Conservation (phyloP, 1,140 invertebrate genomes). For the Sinonovacula constricta region DNA sequence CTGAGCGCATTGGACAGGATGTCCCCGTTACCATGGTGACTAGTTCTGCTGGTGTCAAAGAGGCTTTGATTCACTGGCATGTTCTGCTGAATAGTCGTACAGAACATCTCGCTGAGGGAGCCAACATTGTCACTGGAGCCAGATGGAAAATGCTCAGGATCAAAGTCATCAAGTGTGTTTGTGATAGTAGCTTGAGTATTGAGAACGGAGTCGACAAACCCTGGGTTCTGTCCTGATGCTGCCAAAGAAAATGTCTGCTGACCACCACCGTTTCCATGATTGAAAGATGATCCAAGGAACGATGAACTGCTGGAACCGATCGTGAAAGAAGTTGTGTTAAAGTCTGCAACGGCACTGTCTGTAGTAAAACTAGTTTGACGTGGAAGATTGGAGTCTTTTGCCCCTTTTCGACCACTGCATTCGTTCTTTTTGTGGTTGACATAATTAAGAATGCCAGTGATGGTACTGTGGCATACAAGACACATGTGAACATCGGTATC, state of each 20-base stretch:
- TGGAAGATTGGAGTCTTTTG: not conserved
- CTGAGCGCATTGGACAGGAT: not conserved
- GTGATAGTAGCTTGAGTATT: not conserved
- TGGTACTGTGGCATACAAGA: slow-evolving; percentile 89
- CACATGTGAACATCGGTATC: slow-evolving; percentile 84
- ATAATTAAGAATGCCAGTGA: slow-evolving; percentile 89
- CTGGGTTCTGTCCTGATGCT: not conserved
- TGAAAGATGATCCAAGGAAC: not conserved
- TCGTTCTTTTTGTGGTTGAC: slow-evolving; percentile 87
- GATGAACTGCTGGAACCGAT: not conserved
- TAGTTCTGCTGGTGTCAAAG: not conserved
- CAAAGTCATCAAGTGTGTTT: not conserved
- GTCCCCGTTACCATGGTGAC: not conserved
- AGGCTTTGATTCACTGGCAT: not conserved
- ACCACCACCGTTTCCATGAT: not conserved
- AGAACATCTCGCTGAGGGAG: not conserved
- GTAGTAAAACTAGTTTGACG: not conserved
- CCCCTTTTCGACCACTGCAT: slow-evolving; percentile 75
- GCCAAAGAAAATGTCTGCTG: not conserved
- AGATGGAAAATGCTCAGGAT: not conserved
- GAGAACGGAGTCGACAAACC: not conserved
- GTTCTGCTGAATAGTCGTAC: not conserved
- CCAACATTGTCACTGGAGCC: not conserved
- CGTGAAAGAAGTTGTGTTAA: not conserved
- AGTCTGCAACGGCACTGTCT: not conserved